phyloP scores from a whole-genome alignment of 2,113 vertebrate genomes.

The Daphoenositta chrysoptera region DNA sequence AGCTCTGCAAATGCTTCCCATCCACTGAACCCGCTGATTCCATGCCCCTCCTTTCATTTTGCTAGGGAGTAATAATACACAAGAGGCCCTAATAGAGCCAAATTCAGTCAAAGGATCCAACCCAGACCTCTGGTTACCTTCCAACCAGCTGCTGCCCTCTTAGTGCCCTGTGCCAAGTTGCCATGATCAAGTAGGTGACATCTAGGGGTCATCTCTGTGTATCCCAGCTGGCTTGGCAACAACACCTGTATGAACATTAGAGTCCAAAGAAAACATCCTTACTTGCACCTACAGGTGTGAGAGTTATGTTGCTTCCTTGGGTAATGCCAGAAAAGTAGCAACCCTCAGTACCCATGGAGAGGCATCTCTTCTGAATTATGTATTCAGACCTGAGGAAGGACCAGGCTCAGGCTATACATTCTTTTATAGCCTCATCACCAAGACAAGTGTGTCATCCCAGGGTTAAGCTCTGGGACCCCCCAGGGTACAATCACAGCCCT shows the following conservation, averaged over 20 bases:
- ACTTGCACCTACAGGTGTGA: neutral
- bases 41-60: neutral
- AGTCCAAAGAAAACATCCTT: neutral
- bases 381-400: neutral
- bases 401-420: neutral
- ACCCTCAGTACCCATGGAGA: neutral
- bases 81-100: neutral
- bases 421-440: neutral
- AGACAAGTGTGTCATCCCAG: neutral
- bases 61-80: neutral
- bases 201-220: neutral
- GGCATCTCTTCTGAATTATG: neutral
- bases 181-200: neutral
- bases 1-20: neutral
- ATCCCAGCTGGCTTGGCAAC: neutral
- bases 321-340: neutral
- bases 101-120: neutral
- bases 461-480: neutral
- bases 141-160: neutral
- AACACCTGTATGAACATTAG: neutral
- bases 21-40: neutral
- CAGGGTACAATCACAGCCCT: neutral
- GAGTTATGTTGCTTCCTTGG: neutral
- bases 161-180: neutral
- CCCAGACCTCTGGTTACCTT: neutral